These are phyloP conservation scores for Drosophila kohkoa DNA, from an alignment of 1,140 invertebrate species.

Conservation along the genomic window DNA sequence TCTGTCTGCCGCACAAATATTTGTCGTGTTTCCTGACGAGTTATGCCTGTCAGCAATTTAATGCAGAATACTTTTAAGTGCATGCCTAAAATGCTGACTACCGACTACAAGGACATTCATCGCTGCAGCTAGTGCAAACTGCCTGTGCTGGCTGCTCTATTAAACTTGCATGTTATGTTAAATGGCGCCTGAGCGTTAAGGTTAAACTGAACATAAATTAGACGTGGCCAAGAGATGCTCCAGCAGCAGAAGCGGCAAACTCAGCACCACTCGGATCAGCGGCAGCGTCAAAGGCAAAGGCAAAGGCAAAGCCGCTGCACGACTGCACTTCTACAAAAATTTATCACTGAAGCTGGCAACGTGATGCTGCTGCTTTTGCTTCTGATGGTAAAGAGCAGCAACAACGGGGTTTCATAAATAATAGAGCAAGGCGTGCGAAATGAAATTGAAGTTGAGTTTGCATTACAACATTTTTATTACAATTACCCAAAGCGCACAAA, in stretches of 20 bases:
- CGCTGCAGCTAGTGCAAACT: constrained; percentile 13
- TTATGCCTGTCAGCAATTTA: constrained; percentile 76
- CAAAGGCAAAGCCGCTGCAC: constrained; percentile 13
- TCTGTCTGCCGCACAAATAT: constrained; percentile 53
- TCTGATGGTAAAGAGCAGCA: constrained; percentile 4
- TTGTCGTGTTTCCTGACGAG: constrained; percentile 60
- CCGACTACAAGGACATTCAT: constrained; percentile 65
- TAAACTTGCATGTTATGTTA: constrained; percentile 78
- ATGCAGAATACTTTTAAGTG: constrained; percentile 49
- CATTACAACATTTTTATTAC: constrained; percentile 59
- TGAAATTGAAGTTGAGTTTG: constrained; percentile 62
- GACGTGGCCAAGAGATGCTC: constrained; percentile 30
- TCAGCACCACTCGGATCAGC: not conserved
- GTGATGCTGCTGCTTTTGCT: constrained; percentile 30
- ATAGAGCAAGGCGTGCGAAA: constrained; percentile 61
- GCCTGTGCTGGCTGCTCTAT: constrained; percentile 52
- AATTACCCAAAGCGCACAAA: constrained; percentile 36
- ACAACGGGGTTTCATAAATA: constrained; percentile 63
- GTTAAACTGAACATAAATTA: constrained; percentile 79
- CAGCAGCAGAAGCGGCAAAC: constrained; percentile 14
- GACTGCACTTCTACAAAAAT: constrained; percentile 54
- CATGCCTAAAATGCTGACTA: constrained; percentile 47
- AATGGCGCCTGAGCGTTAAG: constrained; percentile 78
- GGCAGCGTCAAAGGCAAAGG: constrained; percentile 16
- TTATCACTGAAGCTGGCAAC: constrained; percentile 59